A percentile compares a stretch with the other conserved stretches of the same genome.
Conservation (phyloP, 2,888 invertebrate species). For the Melanostoma scalare region DNA sequence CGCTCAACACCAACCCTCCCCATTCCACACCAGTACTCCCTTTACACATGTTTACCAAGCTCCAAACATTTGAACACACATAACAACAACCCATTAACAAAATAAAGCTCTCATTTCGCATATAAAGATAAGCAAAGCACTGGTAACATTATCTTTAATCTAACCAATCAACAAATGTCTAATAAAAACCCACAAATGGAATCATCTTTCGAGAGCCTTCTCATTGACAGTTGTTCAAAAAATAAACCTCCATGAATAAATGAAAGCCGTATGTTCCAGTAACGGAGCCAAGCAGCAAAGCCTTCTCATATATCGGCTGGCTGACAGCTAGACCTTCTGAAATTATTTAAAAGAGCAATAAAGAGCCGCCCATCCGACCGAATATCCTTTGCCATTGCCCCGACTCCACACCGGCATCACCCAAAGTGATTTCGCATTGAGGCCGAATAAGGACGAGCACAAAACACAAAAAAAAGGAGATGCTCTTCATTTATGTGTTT, state of each 20-base stretch:
- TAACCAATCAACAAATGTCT: slow-evolving; percentile 69
- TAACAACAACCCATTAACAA: neutral
- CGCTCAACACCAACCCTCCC: too few species aligned
- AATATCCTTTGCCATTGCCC: slow-evolving; percentile 14
- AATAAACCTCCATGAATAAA: slow-evolving; percentile 41
- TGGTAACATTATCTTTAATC: slow-evolving; percentile 57
- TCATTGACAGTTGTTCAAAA: slow-evolving; percentile 43
- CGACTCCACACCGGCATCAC: slow-evolving; percentile 8
- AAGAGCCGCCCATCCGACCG: slow-evolving; percentile 25
- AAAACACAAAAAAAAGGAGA: slow-evolving; percentile 7
- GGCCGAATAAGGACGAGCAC: slow-evolving; percentile 9
- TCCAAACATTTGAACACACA: neutral
- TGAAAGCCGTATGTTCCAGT: slow-evolving; percentile 58
- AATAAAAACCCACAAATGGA: slow-evolving; percentile 65
- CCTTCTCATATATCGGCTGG: slow-evolving; percentile 27
- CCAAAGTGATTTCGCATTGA: slow-evolving; percentile 31
- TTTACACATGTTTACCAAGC: too few species aligned
- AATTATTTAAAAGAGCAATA: slow-evolving; percentile 70
- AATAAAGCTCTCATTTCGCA: slow-evolving; percentile 13
- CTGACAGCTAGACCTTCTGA: slow-evolving; percentile 38
- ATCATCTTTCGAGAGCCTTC: slow-evolving; percentile 22
- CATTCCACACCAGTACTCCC: too few species aligned
- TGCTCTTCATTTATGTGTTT: slow-evolving; percentile 59
- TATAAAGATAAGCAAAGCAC: slow-evolving; percentile 20
- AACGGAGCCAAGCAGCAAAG: slow-evolving; percentile 15